Percentiles rank a stretch among this genome's conserved stretches.
Evolutionary conservation across 2,888 invertebrate genomes (phyloP).

Genomic region (Lamellibrachia satsuma): DNA sequence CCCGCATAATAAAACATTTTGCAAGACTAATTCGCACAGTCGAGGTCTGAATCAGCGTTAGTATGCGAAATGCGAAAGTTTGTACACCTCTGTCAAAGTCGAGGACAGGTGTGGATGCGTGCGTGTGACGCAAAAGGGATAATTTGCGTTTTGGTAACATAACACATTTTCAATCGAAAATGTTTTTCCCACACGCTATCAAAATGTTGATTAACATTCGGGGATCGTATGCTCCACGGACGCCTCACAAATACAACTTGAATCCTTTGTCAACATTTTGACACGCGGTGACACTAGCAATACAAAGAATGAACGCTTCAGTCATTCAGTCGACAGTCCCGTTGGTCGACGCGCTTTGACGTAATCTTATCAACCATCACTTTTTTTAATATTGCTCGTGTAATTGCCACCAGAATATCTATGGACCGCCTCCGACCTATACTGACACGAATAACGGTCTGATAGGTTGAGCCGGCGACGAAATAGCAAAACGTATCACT

Average conservation of each 20-base stretch:
- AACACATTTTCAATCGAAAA: background rate
- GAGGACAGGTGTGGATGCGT: background rate
- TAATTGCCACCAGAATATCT: background rate
- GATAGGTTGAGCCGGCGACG: background rate
- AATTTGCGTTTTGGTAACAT: background rate
- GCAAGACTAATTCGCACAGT: no score
- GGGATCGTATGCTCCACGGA: background rate
- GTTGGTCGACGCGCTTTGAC: background rate
- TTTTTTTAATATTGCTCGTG: background rate
- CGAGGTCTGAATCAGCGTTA: no score
- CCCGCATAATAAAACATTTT: no score
- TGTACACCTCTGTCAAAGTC: no score
- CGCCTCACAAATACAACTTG: background rate
- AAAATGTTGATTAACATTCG: background rate
- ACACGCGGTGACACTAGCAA: background rate
- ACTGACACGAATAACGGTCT: background rate
- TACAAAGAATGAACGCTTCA: background rate
- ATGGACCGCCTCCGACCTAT: background rate
- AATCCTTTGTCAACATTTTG: background rate
- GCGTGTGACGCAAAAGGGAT: background rate
- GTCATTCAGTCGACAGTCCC: background rate
- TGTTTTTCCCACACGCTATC: background rate
- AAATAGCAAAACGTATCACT: background rate
- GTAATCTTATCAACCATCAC: background rate
- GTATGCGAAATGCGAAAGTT: no score